A percentile compares a stretch with the other conserved stretches of the same genome.
These are phyloP conservation scores for Lithosia quadra DNA, from an alignment of 2,888 invertebrate species.

Conservation along the genomic window DNA sequence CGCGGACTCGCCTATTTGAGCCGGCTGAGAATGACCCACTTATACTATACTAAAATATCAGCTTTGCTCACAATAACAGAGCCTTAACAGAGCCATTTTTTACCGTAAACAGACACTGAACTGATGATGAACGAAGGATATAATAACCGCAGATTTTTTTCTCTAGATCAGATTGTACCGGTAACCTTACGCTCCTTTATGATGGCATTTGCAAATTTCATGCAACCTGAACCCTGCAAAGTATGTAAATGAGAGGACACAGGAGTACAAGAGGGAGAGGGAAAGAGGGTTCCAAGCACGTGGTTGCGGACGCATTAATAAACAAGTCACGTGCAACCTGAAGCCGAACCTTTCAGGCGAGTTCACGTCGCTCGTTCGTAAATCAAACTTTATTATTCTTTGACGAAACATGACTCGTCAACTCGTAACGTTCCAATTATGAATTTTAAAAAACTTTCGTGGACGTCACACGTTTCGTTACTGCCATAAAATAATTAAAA, in stretches of 20 bases:
- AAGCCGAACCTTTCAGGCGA: slow-evolving; percentile 37
- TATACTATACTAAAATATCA: no score
- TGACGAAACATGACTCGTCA: slow-evolving; percentile 20
- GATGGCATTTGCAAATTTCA: slow-evolving; percentile 59
- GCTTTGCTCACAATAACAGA: neutral
- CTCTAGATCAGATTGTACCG: slow-evolving; percentile 28
- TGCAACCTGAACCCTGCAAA: slow-evolving; percentile 54
- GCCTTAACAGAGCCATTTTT: neutral
- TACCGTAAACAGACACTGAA: neutral
- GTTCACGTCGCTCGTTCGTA: slow-evolving; percentile 36
- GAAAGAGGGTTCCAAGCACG: slow-evolving; percentile 38
- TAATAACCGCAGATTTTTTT: slow-evolving; percentile 24
- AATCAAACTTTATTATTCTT: slow-evolving; percentile 41
- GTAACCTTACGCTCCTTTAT: slow-evolving; percentile 29
- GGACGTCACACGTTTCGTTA: neutral
- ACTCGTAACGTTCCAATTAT: slow-evolving; percentile 3
- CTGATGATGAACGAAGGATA: neutral
- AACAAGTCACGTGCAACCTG: slow-evolving; percentile 57
- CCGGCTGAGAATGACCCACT: no score
- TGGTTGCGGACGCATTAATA: slow-evolving; percentile 57
- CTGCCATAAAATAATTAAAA: no score
- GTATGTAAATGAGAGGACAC: slow-evolving; percentile 55
- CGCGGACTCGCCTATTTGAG: no score
- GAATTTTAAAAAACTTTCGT: slow-evolving; percentile 8
- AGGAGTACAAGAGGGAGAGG: slow-evolving; percentile 12